Evolutionary conservation across 2,888 invertebrate species (phyloP), one percentile per base, ranked within the genome.

Genomic region (Lycaena phlaeas): DNA sequence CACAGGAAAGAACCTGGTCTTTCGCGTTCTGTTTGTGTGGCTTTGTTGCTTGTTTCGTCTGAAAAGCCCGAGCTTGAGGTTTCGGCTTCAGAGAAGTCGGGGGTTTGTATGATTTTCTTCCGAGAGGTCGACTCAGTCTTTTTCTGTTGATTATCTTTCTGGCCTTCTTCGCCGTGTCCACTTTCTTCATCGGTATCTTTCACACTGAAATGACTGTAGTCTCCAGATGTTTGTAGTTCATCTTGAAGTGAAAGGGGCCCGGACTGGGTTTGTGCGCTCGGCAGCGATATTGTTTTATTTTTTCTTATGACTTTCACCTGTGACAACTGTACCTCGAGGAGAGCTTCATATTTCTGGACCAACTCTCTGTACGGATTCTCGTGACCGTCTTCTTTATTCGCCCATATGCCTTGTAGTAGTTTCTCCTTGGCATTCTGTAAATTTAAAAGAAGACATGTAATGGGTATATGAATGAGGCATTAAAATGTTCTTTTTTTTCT

Each of bases 51-150:
- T 1, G 92, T 93, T 68, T 94, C 94, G 59, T 94, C 95, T 0
- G 91, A 89, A 64, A 92, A 94, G 6, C 92, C 93, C 0, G 94
- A 94, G 10, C 93, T 93, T 14, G 92, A 92, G 0, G 94, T 94
- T 67, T 94, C 94, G 1, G 93, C 91, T 68, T 94, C 94, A 1
- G 93, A 94, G 59, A 93, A 93, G 66, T 93, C 94, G 1, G 93
- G 93, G 1, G 93, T 93, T 50, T 89, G 89, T 9, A 92, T 90
- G 56, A 87, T 86, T 48, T 84, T 85, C 68, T 87, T 88, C 39
- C 87, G 69, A 9, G 68, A 77, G 11, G 65, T 67, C 7, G 72
- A 53, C 43, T 76, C 77, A 22, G 55, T 58, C 49, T 81, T 79
- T 60, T 86, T 86, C 43, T 79, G 77, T 52, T 70, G 72, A 44